These are phyloP conservation scores for Neogale vison DNA, from an alignment of 2,113 vertebrate genomes.

Conservation along the genomic window DNA sequence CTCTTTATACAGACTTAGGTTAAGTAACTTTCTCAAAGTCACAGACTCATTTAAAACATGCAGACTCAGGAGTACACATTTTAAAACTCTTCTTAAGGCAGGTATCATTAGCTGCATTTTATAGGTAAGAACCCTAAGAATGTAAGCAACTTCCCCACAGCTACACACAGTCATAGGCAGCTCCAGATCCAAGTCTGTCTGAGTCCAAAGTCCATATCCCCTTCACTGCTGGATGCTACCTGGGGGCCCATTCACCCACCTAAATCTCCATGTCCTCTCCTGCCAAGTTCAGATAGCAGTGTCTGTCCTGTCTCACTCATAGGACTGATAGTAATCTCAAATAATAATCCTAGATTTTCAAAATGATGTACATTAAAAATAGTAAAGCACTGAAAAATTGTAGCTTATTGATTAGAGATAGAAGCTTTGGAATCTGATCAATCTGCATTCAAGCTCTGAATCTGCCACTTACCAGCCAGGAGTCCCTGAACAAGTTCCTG, in stretches of 20 bases:
- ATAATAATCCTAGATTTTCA: background rate
- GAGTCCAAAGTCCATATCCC: background rate
- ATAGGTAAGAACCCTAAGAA: background rate
- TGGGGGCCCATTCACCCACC: background rate
- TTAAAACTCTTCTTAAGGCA: background rate
- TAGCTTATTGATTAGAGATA: background rate
- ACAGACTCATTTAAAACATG: background rate
- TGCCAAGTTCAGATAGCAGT: background rate
- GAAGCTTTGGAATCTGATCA: background rate
- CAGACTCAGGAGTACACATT: background rate
- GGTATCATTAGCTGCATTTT: background rate
- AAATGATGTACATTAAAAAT: background rate
- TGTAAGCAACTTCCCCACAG: background rate
- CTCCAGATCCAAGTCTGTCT: background rate
- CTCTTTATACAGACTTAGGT: background rate
- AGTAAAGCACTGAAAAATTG: background rate
- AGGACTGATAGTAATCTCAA: background rate
- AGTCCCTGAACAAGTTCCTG: background rate
- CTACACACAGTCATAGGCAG: background rate
- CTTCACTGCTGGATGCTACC: background rate
- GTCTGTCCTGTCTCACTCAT: too few relatives aligned
- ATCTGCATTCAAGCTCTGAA: background rate
- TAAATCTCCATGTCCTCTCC: background rate
- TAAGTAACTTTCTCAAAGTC: background rate
- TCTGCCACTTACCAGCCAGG: background rate